Evolutionary conservation across 2,113 vertebrate genomes (phyloP).

Genomic region (Gallinago media): DNA sequence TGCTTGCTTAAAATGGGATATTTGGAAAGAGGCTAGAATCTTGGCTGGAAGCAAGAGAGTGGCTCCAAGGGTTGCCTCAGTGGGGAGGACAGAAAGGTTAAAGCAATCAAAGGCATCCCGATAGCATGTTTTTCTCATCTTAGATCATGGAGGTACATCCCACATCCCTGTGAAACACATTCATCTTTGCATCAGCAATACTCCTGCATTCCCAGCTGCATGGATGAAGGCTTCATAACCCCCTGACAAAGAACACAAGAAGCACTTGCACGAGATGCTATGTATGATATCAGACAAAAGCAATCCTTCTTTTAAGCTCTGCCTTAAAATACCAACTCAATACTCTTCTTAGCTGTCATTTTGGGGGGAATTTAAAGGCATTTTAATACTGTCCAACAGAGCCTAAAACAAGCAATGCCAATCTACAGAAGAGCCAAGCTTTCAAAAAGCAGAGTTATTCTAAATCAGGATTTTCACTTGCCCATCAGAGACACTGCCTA

Average conservation of each 20-base stretch:
- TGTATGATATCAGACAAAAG: slow-evolving; percentile 3
- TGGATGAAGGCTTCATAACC: neutral
- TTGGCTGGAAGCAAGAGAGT: neutral
- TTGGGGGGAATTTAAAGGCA: neutral
- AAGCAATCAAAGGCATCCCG: neutral
- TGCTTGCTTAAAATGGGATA: neutral
- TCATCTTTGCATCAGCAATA: neutral
- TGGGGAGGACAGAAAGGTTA: neutral
- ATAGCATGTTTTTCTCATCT: neutral
- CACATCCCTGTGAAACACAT: neutral
- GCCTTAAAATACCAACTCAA: slow-evolving; percentile 4
- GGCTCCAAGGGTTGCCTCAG: neutral
- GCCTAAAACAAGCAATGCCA: neutral
- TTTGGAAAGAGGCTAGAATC: neutral
- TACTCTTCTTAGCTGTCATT: neutral
- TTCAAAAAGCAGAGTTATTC: neutral
- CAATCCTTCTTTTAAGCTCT: neutral
- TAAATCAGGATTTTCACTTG: slow-evolving; percentile 17
- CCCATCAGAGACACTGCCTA: neutral
- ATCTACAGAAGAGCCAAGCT: neutral
- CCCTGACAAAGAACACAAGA: neutral
- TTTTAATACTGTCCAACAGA: neutral
- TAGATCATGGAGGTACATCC: neutral
- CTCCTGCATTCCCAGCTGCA: neutral
- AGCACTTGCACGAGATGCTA: neutral